Base-by-base conservation (phyloP, 1,140 invertebrate species). In the Drosophila cardini region DNA sequence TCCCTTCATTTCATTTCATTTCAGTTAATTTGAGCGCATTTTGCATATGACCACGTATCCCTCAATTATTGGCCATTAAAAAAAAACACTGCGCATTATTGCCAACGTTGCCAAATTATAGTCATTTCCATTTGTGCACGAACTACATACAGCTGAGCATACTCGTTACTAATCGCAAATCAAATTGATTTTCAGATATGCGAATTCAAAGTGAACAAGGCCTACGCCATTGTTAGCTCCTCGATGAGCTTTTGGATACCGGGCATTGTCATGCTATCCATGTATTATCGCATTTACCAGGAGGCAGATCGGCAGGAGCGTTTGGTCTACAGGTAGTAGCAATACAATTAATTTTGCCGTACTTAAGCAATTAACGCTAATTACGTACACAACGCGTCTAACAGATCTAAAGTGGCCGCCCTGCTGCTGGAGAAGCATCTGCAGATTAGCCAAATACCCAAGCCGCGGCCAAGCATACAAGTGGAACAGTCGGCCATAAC, bases 211-310 rank as follows among this genome's bases (percentile, higher is more conserved):
- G 98, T 98, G 67, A 99, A 98, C 93, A 95, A 95, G 92, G 94
- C 95, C 3, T 99, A 98, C 83, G 97, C 97, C 15, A 94, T 98
- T 62, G 94, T 99, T 38, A 98, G 97, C 15, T 98, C 97, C 21
- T 96, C 96, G 92, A 96, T 99, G 52, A 98, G 97, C 79, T 99
- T 99, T 92, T 99, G 98, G 98, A 95, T 98, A 46, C 98, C 98
- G n/a, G 97, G 97, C 43, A 95, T 97, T 77, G 97, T 98, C 69
- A 99, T 99, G 98, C 94, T 98, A 48, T 96, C 96, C 84, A 98
- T 98, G 94, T 99, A 99, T 92, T 97, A 96, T 93, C 95, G 96
- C 91, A 98, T 99, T 80, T 98, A 97, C 92, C 93, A 95, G 72
- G 98, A 98, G 91, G 98, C 98, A 0, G 96, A 97, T 77, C 94